Conservation (phyloP, 2,797 vertebrate species). For the Molossus molossus region DNA sequence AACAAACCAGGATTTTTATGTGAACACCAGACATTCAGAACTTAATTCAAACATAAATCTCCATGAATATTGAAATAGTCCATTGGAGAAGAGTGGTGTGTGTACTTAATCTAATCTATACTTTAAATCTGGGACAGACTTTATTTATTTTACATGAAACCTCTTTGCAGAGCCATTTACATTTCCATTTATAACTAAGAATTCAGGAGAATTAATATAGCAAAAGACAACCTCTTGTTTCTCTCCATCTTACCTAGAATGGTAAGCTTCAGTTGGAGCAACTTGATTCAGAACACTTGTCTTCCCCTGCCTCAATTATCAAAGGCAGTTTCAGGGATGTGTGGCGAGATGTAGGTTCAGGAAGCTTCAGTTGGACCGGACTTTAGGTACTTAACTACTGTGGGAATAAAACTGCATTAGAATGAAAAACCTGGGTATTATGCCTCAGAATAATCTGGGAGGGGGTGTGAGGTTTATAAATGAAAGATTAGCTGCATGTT, state of each 20-base stretch:
- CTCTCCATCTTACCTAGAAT: background rate
- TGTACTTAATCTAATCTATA: constrained; percentile 34
- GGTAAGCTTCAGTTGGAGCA: constrained; percentile 42
- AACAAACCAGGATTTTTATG: constrained; percentile 53
- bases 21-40: constrained; percentile 53
- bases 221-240: constrained; percentile 15
- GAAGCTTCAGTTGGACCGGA: constrained; percentile 7
- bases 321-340: constrained; percentile 38
- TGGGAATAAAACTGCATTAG: constrained; percentile 15
- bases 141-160: constrained; percentile 40
- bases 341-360: constrained; percentile 29
- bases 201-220: constrained; percentile 54
- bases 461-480: background rate
- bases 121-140: constrained; percentile 57
- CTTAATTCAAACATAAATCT: constrained; percentile 66
- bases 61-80: constrained; percentile 43
- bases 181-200: constrained; percentile 58
- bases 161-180: constrained; percentile 22
- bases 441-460: constrained; percentile 28
- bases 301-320: constrained; percentile 38
- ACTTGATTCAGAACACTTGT: constrained; percentile 34
- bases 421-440: background rate
- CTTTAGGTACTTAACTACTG: background rate
- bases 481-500: constrained; percentile 14
- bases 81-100: background rate